These are phyloP conservation scores for Caenorhabditis sp. DNA, from an alignment of 2,888 invertebrate species.

Conservation along the genomic window DNA sequence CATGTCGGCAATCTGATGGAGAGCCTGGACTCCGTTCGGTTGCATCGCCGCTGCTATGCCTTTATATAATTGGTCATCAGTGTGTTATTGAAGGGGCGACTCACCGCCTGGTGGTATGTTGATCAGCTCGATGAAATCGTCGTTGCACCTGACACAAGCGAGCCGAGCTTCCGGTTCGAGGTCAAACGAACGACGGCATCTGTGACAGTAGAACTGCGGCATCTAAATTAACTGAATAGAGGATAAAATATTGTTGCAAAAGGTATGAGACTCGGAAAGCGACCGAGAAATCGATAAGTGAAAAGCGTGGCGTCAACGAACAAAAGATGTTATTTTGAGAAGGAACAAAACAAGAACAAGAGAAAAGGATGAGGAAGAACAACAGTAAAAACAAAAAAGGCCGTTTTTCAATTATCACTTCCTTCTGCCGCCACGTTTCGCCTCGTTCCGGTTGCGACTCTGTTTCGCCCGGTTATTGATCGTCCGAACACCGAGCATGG, in stretches of 20 bases:
- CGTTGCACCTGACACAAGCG: conserved; percentile 20
- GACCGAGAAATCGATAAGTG: neutral
- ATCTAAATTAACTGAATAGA: conserved; percentile 5
- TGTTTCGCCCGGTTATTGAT: conserved; percentile 50
- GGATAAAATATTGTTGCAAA: neutral
- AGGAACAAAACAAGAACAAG: conserved; percentile 23
- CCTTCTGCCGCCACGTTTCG: conserved; percentile 60
- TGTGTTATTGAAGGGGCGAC: neutral
- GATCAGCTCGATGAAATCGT: conserved; percentile 21
- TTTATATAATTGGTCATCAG: too few species aligned
- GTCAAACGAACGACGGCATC: conserved; percentile 43
- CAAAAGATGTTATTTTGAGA: neutral
- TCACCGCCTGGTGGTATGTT: conserved; percentile 8
- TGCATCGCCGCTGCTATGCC: too few species aligned
- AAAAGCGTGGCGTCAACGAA: neutral
- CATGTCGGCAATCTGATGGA: too few species aligned
- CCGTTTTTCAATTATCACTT: conserved; percentile 27
- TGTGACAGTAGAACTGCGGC: conserved; percentile 57
- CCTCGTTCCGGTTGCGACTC: conserved; percentile 60
- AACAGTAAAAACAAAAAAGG: too few species aligned
- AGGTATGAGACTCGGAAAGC: conserved; percentile 1
- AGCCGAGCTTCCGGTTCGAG: conserved; percentile 9
- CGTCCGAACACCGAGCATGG: conserved; percentile 62
- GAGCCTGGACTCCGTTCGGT: too few species aligned
- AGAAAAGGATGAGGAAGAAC: too few species aligned